Evolutionary conservation across 2,888 invertebrate genomes (phyloP).

Genomic region (Dryococelus australis): DNA sequence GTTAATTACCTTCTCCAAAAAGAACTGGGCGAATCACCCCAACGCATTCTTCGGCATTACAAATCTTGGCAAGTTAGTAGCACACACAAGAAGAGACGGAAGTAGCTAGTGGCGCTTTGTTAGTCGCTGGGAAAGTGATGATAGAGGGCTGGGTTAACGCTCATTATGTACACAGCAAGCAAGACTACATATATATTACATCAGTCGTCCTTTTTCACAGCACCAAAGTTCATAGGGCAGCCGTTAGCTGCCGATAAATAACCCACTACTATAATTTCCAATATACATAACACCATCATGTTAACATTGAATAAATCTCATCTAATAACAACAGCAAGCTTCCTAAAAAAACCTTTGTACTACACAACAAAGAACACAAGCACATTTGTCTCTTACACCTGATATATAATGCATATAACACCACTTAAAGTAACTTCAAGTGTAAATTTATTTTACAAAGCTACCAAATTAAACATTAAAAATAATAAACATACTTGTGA

Average conservation of each 20-base stretch:
- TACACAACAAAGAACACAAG: background rate
- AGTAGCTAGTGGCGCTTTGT: background rate
- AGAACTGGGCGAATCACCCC: conserved; percentile 52
- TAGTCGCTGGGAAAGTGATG: conserved; percentile 9
- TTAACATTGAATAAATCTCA: background rate
- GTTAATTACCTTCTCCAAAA: conserved; percentile 34
- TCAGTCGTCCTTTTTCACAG: conserved; percentile 16
- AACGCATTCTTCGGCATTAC: background rate
- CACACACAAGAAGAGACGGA: background rate
- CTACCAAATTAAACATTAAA: background rate
- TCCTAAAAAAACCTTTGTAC: background rate
- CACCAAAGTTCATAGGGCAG: background rate
- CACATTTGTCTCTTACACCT: background rate
- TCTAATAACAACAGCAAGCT: background rate
- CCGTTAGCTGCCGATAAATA: background rate
- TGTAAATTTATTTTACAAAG: background rate
- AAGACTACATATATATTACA: background rate
- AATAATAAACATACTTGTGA: background rate
- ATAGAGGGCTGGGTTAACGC: background rate
- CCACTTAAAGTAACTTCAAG: background rate
- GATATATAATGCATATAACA: background rate
- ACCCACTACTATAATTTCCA: background rate
- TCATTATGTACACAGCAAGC: conserved; percentile 10
- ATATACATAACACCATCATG: background rate
- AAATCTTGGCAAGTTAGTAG: conserved; percentile 9